Conservation (phyloP, 2,113 vertebrate species). For the Callithrix jacchus region DNA sequence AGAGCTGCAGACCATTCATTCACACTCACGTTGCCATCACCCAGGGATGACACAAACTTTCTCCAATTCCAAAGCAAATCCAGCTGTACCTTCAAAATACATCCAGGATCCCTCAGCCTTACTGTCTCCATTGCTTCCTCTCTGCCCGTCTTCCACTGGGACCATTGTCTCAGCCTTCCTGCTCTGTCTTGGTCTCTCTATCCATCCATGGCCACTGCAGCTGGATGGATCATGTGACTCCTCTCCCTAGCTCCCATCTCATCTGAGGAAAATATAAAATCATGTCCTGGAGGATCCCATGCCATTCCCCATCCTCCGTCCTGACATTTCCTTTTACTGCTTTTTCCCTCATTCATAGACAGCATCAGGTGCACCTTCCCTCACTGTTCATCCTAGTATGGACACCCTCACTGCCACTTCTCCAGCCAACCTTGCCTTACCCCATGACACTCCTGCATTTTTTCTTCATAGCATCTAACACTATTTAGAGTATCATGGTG, state of each 20-base stretch:
- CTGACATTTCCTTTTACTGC: not conserved
- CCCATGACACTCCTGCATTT: fast-evolving
- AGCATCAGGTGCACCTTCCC: not conserved
- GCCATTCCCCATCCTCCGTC: fast-evolving
- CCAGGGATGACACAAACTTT: no score
- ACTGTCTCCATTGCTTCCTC: fast-evolving
- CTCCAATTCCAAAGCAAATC: not conserved
- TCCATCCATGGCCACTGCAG: fast-evolving
- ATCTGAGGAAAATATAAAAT: not conserved
- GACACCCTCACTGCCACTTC: no score
- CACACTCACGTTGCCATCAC: not conserved
- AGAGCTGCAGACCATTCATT: not conserved
- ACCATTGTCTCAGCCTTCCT: not conserved
- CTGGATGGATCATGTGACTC: no score
- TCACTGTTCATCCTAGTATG: not conserved
- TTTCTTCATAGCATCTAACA: fast-evolving
- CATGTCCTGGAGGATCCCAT: fast-evolving
- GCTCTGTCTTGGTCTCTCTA: not conserved
- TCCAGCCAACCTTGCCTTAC: not conserved
- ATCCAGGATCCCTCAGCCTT: not conserved
- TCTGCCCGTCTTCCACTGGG: not conserved
- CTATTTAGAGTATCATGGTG: no score
- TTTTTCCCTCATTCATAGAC: no score
- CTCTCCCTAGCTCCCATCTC: not conserved
- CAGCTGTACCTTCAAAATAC: not conserved